Base-by-base conservation (phyloP, 2,888 invertebrate genomes). In the Myopa testacea region DNA sequence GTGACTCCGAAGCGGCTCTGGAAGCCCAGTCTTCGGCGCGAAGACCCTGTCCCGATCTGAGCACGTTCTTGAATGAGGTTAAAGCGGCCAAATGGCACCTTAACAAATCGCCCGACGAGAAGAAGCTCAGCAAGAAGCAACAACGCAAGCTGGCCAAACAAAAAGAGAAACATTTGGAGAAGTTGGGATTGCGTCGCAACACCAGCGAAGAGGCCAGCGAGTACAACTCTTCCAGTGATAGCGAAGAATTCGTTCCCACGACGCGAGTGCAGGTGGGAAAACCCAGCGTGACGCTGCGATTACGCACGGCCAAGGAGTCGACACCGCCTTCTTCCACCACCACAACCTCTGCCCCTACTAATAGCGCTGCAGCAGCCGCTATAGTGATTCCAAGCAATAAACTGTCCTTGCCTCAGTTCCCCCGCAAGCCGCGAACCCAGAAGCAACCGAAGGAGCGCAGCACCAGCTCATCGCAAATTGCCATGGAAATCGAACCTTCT, bases 131-230 rank as follows among this genome's bases (percentile, higher is more conserved):
- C 78, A 88, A 89, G 75, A 88, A 88, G 77, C 90, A 90, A 73
- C 86, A 85, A 26, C 86, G 88, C 34, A 90, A 90, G 78, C 86
- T 91, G 79, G 90, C 90, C 80, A 91, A 91, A 74, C 91, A 91
- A 75, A 91, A 92, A 88, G 92, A 92, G 80, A 91, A 91, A 80
- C 92, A 92, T 83, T 86, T 93, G 16, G 91, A 92, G 84, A 91
- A 91, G 78, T 85, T 93, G 63, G 92, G 92, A 0, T 78, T 89
- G 50, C 82, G 82, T 12, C 84, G 87, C 65, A 87, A 85, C 40
- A 86, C 83, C 72, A 85, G 84, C 79, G 86, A 85, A 45, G 86
- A 86, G 76, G 83, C 85, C 6, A 85, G 85, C 34, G 88, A 87
- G 68, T 84, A 86, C 19, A 87, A 87, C 4, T 87, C 86, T 62